Evolutionary conservation across 2,113 vertebrate species (phyloP), one percentile per base, ranked within the genome.

Genomic region (Hyperopisus bebe): DNA sequence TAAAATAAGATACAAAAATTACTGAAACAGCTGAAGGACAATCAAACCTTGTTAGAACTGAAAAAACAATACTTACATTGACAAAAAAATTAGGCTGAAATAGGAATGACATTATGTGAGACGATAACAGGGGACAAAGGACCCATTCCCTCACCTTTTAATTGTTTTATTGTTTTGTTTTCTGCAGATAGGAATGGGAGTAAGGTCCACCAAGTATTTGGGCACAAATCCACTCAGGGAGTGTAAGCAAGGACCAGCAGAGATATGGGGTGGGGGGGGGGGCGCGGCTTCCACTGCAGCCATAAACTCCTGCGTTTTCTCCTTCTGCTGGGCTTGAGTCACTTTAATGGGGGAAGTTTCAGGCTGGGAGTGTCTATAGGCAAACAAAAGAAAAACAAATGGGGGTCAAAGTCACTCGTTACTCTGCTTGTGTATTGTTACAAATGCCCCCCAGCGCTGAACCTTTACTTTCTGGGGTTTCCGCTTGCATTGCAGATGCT

Each of bases 121-220:
- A 4, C 13, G 55, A 84, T 35, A 55, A 92, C 92, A 92, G 39
- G 48, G 86, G 85, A 21, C 91, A 58, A 94, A 93, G 91, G 92
- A 92, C 90, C 88, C 86, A 91, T 87, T 42, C 85, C 19, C 50
- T 77, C 86, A n/a, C 2, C 17, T 87, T 91, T 90, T 48, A 93
- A 94, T 90, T 92, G 86, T 70, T 94, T 95, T 95, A 94, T 94
- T 88, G 2, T 91, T 91, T 47, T 93, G 91, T 94, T 91, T 92
- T 90, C 89, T 88, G 47, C 88, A 82, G 89, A 88, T 15, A 87
- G 88, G 84, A 39, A n/a, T 88, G 48, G 91, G 91, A 94, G 58
- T 92, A 94, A 94, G 93, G 93, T 58, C 92, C 90, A 93, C 7
- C 13, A 31, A 89, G 70, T 85, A 51, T 70, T 70, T 86, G 47